Conservation (phyloP, 2,888 invertebrate species). For the Nephrotoma guestfalica region DNA sequence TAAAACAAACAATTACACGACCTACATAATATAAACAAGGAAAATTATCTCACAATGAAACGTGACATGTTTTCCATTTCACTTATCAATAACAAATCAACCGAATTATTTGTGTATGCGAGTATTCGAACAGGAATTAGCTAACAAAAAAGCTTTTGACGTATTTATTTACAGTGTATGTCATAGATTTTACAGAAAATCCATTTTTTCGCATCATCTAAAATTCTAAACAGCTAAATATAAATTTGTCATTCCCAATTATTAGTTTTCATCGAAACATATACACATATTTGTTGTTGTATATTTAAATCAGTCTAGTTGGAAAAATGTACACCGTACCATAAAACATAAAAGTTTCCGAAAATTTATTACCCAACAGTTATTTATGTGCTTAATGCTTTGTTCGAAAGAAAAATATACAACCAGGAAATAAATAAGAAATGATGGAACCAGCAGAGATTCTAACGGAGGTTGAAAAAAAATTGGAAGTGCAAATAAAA, state of each 20-base stretch:
- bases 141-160: neutral
- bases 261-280: neutral
- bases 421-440: neutral
- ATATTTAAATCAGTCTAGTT: neutral
- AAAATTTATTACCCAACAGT: neutral
- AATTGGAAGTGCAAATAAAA: neutral
- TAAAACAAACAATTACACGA: neutral
- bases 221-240: neutral
- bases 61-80: neutral
- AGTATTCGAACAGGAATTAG: neutral
- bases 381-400: neutral
- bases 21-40: neutral
- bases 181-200: too few relatives aligned
- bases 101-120: neutral
- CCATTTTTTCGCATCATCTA: neutral
- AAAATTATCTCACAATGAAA: neutral
- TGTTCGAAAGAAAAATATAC: neutral
- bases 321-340: neutral
- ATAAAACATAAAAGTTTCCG: neutral
- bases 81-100: neutral
- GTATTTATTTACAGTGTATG: neutral
- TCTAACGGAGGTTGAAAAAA: neutral
- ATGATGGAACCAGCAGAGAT: neutral
- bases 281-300: neutral
- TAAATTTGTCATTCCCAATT: neutral